Base-by-base conservation (phyloP, 2,113 vertebrate genomes). In the Solea solea region DNA sequence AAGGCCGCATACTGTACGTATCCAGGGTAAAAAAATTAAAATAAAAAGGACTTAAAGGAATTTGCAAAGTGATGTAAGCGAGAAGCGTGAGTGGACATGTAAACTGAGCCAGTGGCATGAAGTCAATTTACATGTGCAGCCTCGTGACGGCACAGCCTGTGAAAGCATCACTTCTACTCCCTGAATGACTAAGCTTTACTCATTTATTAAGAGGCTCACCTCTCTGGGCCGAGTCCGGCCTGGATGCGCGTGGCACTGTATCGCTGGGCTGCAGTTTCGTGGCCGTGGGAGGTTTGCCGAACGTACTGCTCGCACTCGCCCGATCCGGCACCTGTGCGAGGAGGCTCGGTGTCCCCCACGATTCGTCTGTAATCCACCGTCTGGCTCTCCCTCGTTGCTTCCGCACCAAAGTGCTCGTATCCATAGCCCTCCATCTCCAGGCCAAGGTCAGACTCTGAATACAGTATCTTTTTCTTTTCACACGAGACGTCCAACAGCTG, bases 191-290 rank as follows among this genome's bases (percentile, higher is more conserved):
- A 21, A 48, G 13, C 28, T 16, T 52, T 21, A 7, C 15, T 15
- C 0, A 9, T 40, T 1, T 21, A 21, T 21, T 34, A 6, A 34
- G 34, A 34, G 5, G 74, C 93, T 95, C 89, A 97, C 96, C 95
- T 96, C 84, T 94, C 94, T 7, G 94, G 92, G 73, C 94, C 92
- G 52, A 93, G 88, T 56, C 95, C 94, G 2, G 95, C 96, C 85
- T 94, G 94, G 65, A 95, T 93, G 51, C 95, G 92, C 9, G 93
- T 95, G 63, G 94, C 95, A 15, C 82, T 95, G 91, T 95, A 95
- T 57, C 95, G 74, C 90, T 96, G 96, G n/a, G 95, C 95, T 13
- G 94, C 95, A 25, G 94, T 96, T 90, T 95, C 93, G 58, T 94
- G 92, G 13, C 84, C 58, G 4, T 92, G 92, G 25, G 89, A 56